Conservation (phyloP, 2,113 vertebrate genomes). For the Apteryx owenii region DNA sequence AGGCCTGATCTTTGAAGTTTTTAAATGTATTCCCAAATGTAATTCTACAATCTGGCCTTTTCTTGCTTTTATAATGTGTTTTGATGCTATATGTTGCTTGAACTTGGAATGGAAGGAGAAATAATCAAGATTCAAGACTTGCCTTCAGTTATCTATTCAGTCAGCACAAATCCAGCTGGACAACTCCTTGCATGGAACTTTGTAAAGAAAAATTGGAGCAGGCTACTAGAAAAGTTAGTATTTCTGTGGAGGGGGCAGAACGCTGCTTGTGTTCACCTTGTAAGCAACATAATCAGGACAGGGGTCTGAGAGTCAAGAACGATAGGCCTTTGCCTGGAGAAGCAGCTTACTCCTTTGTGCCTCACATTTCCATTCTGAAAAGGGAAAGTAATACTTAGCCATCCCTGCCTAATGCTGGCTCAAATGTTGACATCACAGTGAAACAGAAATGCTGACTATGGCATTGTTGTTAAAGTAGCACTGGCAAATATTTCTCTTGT, state of each 20-base stretch:
- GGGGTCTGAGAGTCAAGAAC: neutral
- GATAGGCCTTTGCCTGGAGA: neutral
- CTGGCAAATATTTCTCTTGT: no score
- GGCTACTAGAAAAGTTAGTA: constrained; percentile 52
- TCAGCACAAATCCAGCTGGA: constrained; percentile 27
- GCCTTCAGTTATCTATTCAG: neutral
- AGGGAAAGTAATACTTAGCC: neutral
- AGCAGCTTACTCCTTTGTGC: neutral
- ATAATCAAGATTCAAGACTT: constrained; percentile 54
- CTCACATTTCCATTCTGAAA: neutral
- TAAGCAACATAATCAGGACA: neutral
- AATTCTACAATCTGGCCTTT: neutral
- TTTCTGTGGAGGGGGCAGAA: neutral
- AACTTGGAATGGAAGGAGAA: constrained; percentile 49
- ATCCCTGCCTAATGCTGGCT: neutral
- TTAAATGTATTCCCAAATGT: neutral
- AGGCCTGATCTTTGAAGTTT: neutral
- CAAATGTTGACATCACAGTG: no score
- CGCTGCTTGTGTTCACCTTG: neutral
- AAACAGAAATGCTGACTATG: neutral
- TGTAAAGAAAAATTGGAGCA: constrained; percentile 44
- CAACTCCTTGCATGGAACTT: constrained; percentile 55
- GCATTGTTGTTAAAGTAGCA: no score
- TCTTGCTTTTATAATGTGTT: neutral
- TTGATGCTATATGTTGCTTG: constrained; percentile 6